Evolutionary conservation across 2,113 vertebrate species (phyloP), one percentile per base, ranked within the genome.

Genomic region (Chlorodrepanis virens): DNA sequence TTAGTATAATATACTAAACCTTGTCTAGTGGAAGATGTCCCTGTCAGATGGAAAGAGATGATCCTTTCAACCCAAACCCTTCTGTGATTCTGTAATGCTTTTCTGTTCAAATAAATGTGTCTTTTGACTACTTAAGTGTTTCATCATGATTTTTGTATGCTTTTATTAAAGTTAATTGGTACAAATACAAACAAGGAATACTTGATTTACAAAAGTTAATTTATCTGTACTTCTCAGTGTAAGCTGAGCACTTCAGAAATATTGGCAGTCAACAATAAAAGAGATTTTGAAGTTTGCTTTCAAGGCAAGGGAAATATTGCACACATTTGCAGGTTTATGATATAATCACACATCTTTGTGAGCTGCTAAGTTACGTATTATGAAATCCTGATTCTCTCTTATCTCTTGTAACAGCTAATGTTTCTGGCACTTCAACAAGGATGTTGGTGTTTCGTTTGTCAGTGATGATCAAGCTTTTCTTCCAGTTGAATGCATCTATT

Each of bases 391-490:
- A 89, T 75, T 74, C 47, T 96, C 42, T 92, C 52, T 95, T 94
- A 17, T 97, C 72, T 95, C 80, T 95, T 65, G 42, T 67, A 95
- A 63, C 92, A 81, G 82, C 56, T 91, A 12, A 76, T 88, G 77
- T 92, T 96, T 78, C 97, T 90, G 96, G 67, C 67, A 87, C 72
- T 92, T 93, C 95, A 63, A 7, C 78, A 45, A 92, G 79, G 79
- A 83, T 93, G 77, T 54, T 97, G 90, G 65, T 96, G 77, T 93
- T 96, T 12, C 7, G 0, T 69, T 94, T 97, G 71, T 90, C 94
- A 54, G 83, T 97, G 81, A 53, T 95, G 75, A 88, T 96, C 52
- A 75, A 91, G 89, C 82, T 94, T 79, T 91, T 97, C 52, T 78
- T 96, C 77, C 92, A 74, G 33, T 14, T 95, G 47, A 93, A 92